A percentile compares a stretch with the other conserved stretches of the same genome.
phyloP scores from a whole-genome alignment of 1,140 invertebrate genomes.

The Panagrolaimus sp. region DNA sequence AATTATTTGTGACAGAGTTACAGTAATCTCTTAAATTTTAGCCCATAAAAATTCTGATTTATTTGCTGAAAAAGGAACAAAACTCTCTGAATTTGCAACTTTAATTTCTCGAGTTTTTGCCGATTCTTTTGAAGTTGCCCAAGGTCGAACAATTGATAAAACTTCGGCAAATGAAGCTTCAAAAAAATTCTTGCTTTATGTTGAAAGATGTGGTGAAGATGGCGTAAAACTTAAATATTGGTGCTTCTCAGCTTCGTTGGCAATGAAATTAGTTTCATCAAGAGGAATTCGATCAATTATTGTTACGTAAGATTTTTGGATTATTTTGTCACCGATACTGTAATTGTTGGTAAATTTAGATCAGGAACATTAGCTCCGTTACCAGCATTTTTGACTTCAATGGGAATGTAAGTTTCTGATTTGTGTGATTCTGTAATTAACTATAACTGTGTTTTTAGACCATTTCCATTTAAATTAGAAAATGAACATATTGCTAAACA shows the following conservation, averaged over 20 bases:
- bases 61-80: conserved; percentile 29
- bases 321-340: too few relatives aligned
- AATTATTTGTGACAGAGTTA: too few relatives aligned
- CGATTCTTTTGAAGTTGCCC: conserved; percentile 31
- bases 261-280: conserved; percentile 47
- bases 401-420: conserved; percentile 65
- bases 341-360: too few relatives aligned
- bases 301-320: too few relatives aligned
- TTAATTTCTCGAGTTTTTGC: conserved; percentile 45
- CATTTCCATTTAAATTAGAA: conserved; percentile 75
- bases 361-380: conserved; percentile 92
- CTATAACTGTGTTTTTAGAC: conserved; percentile 48
- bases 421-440: conserved; percentile 13
- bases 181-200: conserved; percentile 23
- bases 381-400: conserved; percentile 78
- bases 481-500: conserved; percentile 84
- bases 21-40: neutral
- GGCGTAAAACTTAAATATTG: conserved; percentile 75
- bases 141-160: neutral
- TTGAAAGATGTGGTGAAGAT: conserved; percentile 24
- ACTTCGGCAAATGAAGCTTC: neutral
- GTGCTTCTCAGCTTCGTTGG: conserved; percentile 86
- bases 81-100: conserved; percentile 37
- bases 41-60: conserved; percentile 35
- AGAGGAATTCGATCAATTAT: conserved; percentile 77